Conservation (phyloP, 1,140 invertebrate species). For the Copidosoma floridanum region DNA sequence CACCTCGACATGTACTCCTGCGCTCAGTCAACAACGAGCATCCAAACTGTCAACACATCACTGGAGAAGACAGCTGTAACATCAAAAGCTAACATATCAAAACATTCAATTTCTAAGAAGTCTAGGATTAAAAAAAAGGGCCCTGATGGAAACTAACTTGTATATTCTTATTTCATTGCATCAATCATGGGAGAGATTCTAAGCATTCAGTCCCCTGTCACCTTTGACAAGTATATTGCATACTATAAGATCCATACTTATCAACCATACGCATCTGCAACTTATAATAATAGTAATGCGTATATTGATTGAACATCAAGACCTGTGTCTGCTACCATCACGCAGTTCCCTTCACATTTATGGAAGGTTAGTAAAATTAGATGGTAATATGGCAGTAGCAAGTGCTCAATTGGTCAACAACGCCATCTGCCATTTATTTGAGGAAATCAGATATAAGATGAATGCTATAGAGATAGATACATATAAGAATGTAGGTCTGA, state of each 20-base stretch:
- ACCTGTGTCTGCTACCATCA: constrained; percentile 41
- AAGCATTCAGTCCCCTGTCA: not conserved
- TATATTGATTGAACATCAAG: constrained; percentile 45
- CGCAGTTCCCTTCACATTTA: constrained; percentile 41
- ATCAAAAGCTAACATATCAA: not conserved
- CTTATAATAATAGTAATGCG: constrained; percentile 42
- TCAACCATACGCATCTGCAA: constrained; percentile 40
- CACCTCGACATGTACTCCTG: not conserved
- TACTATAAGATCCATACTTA: constrained; percentile 43
- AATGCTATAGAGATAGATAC: constrained; percentile 50
- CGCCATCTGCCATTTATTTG: constrained; percentile 40
- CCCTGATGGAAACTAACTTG: not conserved
- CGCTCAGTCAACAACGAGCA: too few relatives aligned
- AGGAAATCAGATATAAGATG: constrained; percentile 49
- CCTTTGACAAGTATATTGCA: constrained; percentile 36
- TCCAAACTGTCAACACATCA: not conserved
- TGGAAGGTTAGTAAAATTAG: constrained; percentile 33
- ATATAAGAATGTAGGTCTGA: constrained; percentile 45
- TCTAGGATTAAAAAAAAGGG: constrained; percentile 23
- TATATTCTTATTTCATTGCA: not conserved
- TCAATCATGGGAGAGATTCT: not conserved
- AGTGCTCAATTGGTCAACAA: not conserved
- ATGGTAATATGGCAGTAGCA: constrained; percentile 15
- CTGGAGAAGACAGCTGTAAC: too few relatives aligned
- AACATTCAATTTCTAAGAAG: constrained; percentile 27